Conservation (phyloP, 2,797 vertebrate genomes). For the Clarias pachynema region DNA sequence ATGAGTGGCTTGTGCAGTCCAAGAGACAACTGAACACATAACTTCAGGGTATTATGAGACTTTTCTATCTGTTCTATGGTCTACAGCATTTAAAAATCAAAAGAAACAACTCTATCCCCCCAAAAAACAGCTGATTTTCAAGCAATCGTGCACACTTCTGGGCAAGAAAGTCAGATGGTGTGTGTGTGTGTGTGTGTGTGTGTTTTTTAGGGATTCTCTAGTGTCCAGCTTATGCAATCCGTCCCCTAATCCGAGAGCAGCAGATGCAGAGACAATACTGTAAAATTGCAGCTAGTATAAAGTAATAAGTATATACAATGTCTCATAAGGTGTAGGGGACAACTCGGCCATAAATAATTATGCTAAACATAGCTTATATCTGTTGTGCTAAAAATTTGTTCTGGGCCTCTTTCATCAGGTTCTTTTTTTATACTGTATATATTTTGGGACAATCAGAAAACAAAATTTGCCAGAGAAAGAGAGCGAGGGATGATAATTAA, state of each 20-base stretch:
- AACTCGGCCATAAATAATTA: background rate
- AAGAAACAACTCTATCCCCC: background rate
- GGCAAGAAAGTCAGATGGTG: background rate
- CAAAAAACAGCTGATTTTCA: background rate
- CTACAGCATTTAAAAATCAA: background rate
- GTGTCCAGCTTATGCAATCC: constrained; percentile 1
- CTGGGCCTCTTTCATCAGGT: too few species aligned
- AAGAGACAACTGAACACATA: background rate
- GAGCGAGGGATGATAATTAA: background rate
- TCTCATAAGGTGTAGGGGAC: background rate
- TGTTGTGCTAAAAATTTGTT: too few species aligned
- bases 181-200: constrained; percentile 10
- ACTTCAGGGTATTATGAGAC: background rate
- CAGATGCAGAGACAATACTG: background rate
- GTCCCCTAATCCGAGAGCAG: background rate
- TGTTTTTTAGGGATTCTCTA: constrained; percentile 5
- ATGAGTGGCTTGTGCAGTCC: constrained; percentile 4
- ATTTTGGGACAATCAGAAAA: background rate
- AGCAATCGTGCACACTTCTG: background rate
- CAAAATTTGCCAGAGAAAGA: background rate
- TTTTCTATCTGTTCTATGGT: background rate
- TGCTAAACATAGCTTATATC: too few species aligned
- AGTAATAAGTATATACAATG: background rate
- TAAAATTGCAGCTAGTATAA: background rate
- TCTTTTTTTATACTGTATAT: too few species aligned